A percentile compares a stretch with the other conserved stretches of the same genome.
Conservation (phyloP, 1,140 invertebrate genomes). For the Hycleus phaleratus region DNA sequence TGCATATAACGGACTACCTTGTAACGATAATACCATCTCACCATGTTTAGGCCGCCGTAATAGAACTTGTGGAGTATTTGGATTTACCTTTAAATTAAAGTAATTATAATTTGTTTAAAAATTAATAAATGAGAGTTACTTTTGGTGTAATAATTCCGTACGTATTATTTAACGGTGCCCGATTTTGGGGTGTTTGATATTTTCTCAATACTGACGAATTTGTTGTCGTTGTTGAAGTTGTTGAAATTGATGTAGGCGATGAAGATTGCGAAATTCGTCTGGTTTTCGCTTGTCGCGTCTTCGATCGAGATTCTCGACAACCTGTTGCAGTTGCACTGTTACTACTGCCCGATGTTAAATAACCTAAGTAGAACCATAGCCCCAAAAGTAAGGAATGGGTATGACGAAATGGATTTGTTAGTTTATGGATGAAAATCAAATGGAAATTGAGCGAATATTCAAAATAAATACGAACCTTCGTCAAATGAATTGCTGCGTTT, state of each 20-base stretch:
- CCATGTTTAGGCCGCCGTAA: slow-evolving; percentile 52
- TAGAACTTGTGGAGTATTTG: slow-evolving; percentile 51
- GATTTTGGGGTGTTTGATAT: slow-evolving; percentile 12
- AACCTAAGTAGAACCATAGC: slow-evolving; percentile 3
- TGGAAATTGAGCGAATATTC: too few species aligned
- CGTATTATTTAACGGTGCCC: not conserved
- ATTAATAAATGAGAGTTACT: not conserved
- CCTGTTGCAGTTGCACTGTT: slow-evolving; percentile 1
- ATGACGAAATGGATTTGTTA: not conserved
- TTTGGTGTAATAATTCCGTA: slow-evolving; percentile 23
- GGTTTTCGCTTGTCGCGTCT: not conserved
- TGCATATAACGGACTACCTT: slow-evolving; percentile 56
- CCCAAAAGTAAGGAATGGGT: not conserved
- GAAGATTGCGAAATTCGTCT: not conserved
- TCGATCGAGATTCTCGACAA: not conserved
- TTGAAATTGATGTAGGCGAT: not conserved
- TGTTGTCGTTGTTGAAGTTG: not conserved
- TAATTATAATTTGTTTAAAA: too few species aligned
- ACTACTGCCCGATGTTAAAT: slow-evolving; percentile 8
- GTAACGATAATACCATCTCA: slow-evolving; percentile 61
- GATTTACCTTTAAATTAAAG: slow-evolving; percentile 42
- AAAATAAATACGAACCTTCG: not conserved
- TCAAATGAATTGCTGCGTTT: not conserved
- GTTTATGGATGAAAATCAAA: not conserved
- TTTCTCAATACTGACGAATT: not conserved